Evolutionary conservation across 1,140 invertebrate genomes (phyloP), one percentile per base, ranked within the genome.

Genomic region (Chionoecetes opilio): DNA sequence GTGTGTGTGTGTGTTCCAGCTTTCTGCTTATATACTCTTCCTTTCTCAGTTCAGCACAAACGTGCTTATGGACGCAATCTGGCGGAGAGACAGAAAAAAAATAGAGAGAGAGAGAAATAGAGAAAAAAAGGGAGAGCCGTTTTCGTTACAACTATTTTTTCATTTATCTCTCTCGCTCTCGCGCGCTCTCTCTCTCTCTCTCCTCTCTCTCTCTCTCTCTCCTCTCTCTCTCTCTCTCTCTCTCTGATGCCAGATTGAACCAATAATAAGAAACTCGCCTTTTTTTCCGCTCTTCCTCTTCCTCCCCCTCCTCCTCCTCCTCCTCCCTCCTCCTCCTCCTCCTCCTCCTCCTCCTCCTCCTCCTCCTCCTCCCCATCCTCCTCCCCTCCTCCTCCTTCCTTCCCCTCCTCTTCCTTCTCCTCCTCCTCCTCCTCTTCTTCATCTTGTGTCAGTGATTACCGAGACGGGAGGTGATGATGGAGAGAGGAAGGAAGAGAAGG

Each of bases 191-290:
- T 75, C 63, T 75, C 63, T 75, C 63, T 75, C 63, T 75, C 63
- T 75, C 63, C 63, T 88, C 86, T 38, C 37, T 38, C 14, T 29
- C 34, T 41, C 86, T 29, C 86, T n/a, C 35, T 37, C 86, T 21
- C 46, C 63, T 75, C 63, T 75, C 63, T 75, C 63, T 88, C 86
- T 38, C 37, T 38, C 14, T 29, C 34, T 41, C 86, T 29, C 86
- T n/a, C 35, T 3, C 86, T 9, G 86, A 29, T n/a, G n/a, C 34
- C 86, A 37, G 86, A 88, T 88, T 88, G 86, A 88, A 88, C 86
- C 38, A 88, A 88, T 88, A 37, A 88, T 88, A 26, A 41, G n/a
- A 29, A 88, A 37, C 32, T 35, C 8, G n/a, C 34, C 89, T 75
- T n/a, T 9, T 21, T 75, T 37, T 75, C 26, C 38, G 31, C 34